Evolutionary conservation across 2,113 vertebrate species (phyloP).

Genomic region (Prolemur simus): DNA sequence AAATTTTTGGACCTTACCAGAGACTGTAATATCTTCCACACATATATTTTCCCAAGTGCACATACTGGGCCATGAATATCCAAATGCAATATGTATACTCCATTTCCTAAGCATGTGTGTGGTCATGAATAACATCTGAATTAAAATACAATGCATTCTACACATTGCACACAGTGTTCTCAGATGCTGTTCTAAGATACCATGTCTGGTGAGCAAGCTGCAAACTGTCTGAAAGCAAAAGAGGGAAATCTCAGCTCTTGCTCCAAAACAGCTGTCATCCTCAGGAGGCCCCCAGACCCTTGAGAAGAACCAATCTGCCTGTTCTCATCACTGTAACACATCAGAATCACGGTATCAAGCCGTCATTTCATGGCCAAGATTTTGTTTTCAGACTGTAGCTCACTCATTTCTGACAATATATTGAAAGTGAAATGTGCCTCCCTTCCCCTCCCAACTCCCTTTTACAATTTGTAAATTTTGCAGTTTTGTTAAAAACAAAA

Average conservation of each 20-base stretch:
- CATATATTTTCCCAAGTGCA: neutral
- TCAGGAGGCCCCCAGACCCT: neutral
- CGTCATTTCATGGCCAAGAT: neutral
- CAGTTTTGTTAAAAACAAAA: constrained; percentile 69
- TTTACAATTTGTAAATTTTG: constrained; percentile 68
- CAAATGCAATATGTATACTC: neutral
- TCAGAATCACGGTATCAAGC: neutral
- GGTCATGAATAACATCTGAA: neutral
- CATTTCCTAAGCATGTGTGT: neutral
- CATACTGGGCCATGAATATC: neutral
- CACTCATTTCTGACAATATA: constrained; percentile 68
- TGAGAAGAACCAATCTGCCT: constrained; percentile 29
- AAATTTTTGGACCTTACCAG: neutral
- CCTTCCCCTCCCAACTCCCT: constrained; percentile 5
- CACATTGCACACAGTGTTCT: neutral
- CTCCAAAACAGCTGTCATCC: neutral
- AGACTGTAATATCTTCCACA: neutral
- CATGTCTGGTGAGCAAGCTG: neutral
- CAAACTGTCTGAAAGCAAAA: neutral
- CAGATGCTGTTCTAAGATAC: neutral
- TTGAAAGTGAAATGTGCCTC: constrained; percentile 58
- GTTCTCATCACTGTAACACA: constrained; percentile 28
- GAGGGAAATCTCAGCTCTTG: neutral
- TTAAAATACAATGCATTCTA: constrained; percentile 12
- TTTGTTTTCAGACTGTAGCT: constrained; percentile 60